Percentiles rank a stretch among this genome's conserved stretches.
Evolutionary conservation across 1,140 invertebrate genomes (phyloP).

Genomic region (Hylaeus volcanicus): DNA sequence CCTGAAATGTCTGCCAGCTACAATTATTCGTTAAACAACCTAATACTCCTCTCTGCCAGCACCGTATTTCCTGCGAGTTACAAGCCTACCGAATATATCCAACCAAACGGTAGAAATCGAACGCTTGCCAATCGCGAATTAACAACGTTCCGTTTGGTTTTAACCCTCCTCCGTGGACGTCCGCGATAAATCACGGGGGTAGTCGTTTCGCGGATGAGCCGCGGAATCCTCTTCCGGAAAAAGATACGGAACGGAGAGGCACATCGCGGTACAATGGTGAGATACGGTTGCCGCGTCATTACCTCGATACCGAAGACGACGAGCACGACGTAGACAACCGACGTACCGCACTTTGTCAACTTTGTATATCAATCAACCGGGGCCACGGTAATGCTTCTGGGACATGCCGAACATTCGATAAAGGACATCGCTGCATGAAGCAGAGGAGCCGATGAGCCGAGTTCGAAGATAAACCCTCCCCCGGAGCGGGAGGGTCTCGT

Average conservation of each 20-base stretch:
- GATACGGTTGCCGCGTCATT: slow-evolving; percentile 72
- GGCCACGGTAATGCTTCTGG: slow-evolving; percentile 49
- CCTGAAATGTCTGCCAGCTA: too few species aligned
- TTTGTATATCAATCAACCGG: slow-evolving; percentile 68
- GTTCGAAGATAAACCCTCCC: slow-evolving; percentile 53
- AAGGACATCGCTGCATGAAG: slow-evolving; percentile 55
- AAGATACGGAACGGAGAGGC: slow-evolving; percentile 56
- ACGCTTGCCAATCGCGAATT: too few species aligned
- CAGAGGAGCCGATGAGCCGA: slow-evolving; percentile 64
- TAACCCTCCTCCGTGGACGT: background rate
- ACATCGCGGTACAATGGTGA: slow-evolving; percentile 60
- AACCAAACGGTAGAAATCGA: too few species aligned
- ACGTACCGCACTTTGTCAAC: slow-evolving; percentile 67
- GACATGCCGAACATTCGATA: slow-evolving; percentile 54
- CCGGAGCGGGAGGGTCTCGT: background rate
- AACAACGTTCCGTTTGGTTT: too few species aligned
- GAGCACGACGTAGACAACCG: slow-evolving; percentile 45
- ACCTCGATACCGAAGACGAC: slow-evolving; percentile 67
- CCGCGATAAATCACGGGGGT: background rate
- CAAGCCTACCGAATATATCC: too few species aligned
- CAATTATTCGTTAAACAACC: too few species aligned
- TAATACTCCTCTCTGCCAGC: too few species aligned
- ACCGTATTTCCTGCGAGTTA: too few species aligned
- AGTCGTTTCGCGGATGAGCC: slow-evolving; percentile 34
- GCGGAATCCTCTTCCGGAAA: slow-evolving; percentile 39